Evolutionary conservation across 2,113 vertebrate species (phyloP), one percentile per base, ranked within the genome.

Genomic region (Phrynosoma blainvillii): DNA sequence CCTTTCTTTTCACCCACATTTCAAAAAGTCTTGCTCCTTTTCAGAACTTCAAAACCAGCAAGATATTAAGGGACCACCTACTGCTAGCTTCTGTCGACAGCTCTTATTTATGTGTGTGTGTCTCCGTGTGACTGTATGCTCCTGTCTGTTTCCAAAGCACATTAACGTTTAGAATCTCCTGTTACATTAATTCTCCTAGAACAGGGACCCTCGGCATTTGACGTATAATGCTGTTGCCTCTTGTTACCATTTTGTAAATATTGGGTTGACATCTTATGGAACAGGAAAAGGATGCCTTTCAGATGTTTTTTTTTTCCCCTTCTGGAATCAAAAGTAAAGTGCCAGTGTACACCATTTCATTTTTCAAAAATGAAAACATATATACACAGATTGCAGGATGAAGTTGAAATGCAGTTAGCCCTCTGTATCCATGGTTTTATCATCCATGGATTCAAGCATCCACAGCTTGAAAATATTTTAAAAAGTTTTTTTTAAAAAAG

Each of bases 11-110:
- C 42, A 12, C 79, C 56, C 56, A 66, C 79, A 92, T 92, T 95
- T 96, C 96, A 93, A 96, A 96, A 95, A 96, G 93, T 94, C 94
- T 84, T 77, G 71, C 90, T 95, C 90, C 95, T 95, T 94, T 93
- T 95, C 92, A 95, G 90, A 94, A 93, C 94, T 95, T 95, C 95
- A 96, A 95, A 95, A 95, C 93, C 94, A 90, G 92, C 76, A 87
- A 96, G 93, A 95, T 90, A 70, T 92, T 92, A 90, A 92, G 92
- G 88, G 93, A 94, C 94, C 91, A 88, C 91, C 82, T 91, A 91
- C 93, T 91, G 91, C 70, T 86, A 94, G 94, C 90, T 95, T 92
- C 91, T 92, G 89, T 84, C 86, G 88, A 73, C 92, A 91, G 90
- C 89, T 93, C 92, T 90, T 88, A 78, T 90, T 87, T 93, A 89